Conservation (phyloP, 37 sponge, comb jelly and placozoan species). For the Geodia barretti region DNA sequence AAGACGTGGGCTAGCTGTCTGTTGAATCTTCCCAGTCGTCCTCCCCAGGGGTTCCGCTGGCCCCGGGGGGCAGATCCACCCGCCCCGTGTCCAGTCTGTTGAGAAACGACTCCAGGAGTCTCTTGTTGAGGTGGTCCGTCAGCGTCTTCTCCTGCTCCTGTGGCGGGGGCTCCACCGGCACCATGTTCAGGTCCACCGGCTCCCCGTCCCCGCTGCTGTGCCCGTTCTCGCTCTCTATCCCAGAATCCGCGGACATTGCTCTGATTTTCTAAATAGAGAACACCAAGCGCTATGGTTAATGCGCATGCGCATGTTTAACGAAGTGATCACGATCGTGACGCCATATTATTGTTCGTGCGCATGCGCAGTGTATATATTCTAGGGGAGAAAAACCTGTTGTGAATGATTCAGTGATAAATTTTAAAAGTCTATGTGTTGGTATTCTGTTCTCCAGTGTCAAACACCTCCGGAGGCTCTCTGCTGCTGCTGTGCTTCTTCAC, state of each 20-base stretch:
- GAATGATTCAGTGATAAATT: too few species aligned
- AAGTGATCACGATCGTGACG: neutral
- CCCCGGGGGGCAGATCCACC: conserved; percentile 17
- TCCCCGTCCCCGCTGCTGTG: neutral
- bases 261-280: neutral
- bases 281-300: neutral
- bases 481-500: neutral
- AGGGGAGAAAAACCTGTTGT: too few species aligned
- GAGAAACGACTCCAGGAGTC: conserved; percentile 66
- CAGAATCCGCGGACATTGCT: neutral
- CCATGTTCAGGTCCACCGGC: neutral
- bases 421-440: too few species aligned
- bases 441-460: too few species aligned
- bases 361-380: too few species aligned
- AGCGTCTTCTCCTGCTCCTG: conserved; percentile 66
- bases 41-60: neutral
- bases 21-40: conserved; percentile 1
- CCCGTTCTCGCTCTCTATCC: neutral
- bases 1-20: too few species aligned
- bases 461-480: neutral
- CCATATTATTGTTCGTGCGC: too few species aligned
- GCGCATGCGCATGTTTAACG: neutral
- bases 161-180: neutral
- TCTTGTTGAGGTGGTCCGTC: conserved; percentile 85
- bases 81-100: conserved; percentile 52